These are phyloP conservation scores for Laspeyria flexula DNA, from an alignment of 2,888 invertebrate genomes.

Conservation along the genomic window DNA sequence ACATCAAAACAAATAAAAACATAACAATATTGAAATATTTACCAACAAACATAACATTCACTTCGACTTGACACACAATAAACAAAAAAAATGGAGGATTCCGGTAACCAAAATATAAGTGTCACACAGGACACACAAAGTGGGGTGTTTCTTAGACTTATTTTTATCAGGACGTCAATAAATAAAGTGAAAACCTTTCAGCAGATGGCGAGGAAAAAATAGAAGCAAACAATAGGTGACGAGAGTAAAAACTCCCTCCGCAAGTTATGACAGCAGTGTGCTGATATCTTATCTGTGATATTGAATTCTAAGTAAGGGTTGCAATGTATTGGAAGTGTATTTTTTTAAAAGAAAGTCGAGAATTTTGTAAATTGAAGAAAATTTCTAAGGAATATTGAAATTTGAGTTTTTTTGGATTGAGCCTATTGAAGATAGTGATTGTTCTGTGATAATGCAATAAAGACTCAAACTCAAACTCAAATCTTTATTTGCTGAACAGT, in stretches of 20 bases:
- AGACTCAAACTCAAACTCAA: no score
- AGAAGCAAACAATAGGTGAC: slow-evolving; percentile 41
- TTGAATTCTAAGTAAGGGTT: slow-evolving; percentile 42
- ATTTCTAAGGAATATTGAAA: no score
- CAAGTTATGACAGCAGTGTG: slow-evolving; percentile 41
- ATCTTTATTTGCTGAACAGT: no score
- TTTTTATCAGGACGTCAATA: slow-evolving; percentile 55
- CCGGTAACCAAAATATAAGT: slow-evolving; percentile 32
- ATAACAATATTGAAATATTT: slow-evolving; percentile 3
- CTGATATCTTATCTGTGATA: slow-evolving; percentile 46
- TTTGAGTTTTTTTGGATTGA: no score
- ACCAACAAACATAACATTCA: slow-evolving; percentile 3
- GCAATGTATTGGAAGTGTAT: slow-evolving; percentile 41
- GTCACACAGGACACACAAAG: slow-evolving; percentile 21
- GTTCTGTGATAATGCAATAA: no score
- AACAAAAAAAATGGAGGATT: slow-evolving; percentile 15
- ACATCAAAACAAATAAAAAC: neutral
- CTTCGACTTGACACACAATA: slow-evolving; percentile 6
- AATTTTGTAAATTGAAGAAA: neutral
- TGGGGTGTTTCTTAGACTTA: slow-evolving; percentile 38
- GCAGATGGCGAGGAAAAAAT: slow-evolving; percentile 29
- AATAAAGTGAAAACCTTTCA: slow-evolving; percentile 50
- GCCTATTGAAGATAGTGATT: no score
- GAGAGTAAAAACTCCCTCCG: slow-evolving; percentile 23
- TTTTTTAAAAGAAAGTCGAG: neutral